Evolutionary conservation across 2,113 vertebrate genomes (phyloP), one percentile per base, ranked within the genome.

Genomic region (Myrmecobius fasciatus): DNA sequence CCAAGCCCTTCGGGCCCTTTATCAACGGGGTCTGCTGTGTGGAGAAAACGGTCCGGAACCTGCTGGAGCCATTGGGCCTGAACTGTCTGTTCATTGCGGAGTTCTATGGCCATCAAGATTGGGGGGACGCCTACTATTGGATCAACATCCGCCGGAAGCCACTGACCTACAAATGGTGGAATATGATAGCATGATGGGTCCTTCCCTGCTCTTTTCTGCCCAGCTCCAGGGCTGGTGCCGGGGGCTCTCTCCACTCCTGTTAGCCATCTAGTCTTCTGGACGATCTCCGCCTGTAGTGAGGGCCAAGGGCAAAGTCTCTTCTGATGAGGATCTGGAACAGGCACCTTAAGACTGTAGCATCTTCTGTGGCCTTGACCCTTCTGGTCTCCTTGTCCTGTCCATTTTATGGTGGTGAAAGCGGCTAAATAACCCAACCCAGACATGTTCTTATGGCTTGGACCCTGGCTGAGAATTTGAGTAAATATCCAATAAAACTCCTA

Each of bases 1-100:
- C 99, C 22, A 99, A 99, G 94, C 99, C 99, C 0, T 99, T 99
- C 4, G 99, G 99, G 48, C 99, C 99, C 6, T 97, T 97, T 95
- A 98, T 99, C 96, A 97, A 99, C 0, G 99, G 99, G 0, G 93
- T 31, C 53, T 99, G 99, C 53, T 97, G 97, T 48, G 89, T 98
- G 17, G 96, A 97, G 43, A 89, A 93, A 25, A 89, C 0, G 20
- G 0, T 97, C 11, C 46, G 95, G 28, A 49, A 14, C 17, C 0
- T 96, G 49, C 94, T 98, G 26, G 96, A 96, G 91, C 97, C 97
- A 5, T 93, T 97, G 96, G 97, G 94, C 52, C 91, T 96, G 91
- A 36, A 31, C 0, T 98, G 97, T 49, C 98, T 96, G 1, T 99
- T 99, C 98, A 98, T 99, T 0, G 96, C 99, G 0, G 98, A 99